Evolutionary conservation across 2,888 invertebrate species (phyloP).

Genomic region (Venustoraphidia nigricollis): DNA sequence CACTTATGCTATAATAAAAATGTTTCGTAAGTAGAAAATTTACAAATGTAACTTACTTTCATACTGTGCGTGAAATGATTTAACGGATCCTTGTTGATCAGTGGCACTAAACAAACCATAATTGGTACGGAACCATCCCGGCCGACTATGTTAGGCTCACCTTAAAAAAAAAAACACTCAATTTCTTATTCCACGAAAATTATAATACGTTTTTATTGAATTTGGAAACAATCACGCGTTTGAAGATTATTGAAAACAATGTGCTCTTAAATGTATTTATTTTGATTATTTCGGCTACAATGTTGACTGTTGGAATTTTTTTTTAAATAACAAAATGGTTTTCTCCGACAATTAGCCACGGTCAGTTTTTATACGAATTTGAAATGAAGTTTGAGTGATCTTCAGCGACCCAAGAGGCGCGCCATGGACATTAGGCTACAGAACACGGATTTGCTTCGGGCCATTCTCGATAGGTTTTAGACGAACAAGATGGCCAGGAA

Average conservation of each 20-base stretch:
- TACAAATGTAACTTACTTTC: constrained; percentile 46
- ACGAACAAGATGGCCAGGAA: too few relatives aligned
- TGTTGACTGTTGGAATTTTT: too few relatives aligned
- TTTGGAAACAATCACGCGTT: not conserved
- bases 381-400: too few relatives aligned
- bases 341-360: too few relatives aligned
- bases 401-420: too few relatives aligned
- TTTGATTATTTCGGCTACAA: too few relatives aligned
- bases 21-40: not conserved
- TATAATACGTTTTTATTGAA: not conserved
- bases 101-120: constrained; percentile 56
- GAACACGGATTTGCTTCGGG: too few relatives aligned
- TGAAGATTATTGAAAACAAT: not conserved
- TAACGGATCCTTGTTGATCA: constrained; percentile 57
- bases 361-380: too few relatives aligned
- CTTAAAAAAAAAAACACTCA: constrained; percentile 18
- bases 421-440: too few relatives aligned
- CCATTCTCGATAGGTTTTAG: too few relatives aligned
- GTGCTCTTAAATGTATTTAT: constrained; percentile 1
- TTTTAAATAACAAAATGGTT: too few relatives aligned
- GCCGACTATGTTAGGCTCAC: constrained; percentile 52
- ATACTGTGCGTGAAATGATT: constrained; percentile 57
- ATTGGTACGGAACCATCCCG: constrained; percentile 57
- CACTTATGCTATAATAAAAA: too few relatives aligned
- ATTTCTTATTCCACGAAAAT: not conserved